Evolutionary conservation across 2,888 invertebrate genomes (phyloP).

Genomic region (Epistrophe eligans): DNA sequence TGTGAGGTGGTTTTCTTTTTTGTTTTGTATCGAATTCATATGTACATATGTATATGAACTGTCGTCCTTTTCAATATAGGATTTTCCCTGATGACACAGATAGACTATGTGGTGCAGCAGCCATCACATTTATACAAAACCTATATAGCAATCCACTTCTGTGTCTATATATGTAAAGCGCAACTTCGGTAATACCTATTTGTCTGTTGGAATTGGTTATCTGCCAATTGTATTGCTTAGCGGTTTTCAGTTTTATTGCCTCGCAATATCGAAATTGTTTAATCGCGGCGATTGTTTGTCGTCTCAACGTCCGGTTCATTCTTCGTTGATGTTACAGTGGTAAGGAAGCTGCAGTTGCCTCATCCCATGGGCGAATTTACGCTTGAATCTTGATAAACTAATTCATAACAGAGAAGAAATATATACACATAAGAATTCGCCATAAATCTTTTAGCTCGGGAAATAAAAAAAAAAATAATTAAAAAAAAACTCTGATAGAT

Average conservation of each 20-base stretch:
- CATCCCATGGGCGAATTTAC: background rate
- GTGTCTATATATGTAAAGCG: background rate
- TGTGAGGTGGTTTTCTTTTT: slow-evolving; percentile 1
- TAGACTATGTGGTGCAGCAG: slow-evolving; percentile 25
- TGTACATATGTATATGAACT: slow-evolving; percentile 34
- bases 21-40: slow-evolving; percentile 19
- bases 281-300: slow-evolving; percentile 68
- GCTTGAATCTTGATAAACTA: background rate
- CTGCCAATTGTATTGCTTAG: slow-evolving; percentile 75
- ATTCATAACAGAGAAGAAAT: background rate
- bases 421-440: no score
- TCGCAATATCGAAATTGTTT: slow-evolving; percentile 73
- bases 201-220: slow-evolving; percentile 68
- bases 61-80: slow-evolving; percentile 53
- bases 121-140: background rate
- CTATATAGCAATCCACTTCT: slow-evolving; percentile 6
- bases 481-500: no score
- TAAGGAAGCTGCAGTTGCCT: background rate
- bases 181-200: slow-evolving; percentile 35
- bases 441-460: no score
- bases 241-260: slow-evolving; percentile 73
- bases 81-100: slow-evolving; percentile 65
- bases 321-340: background rate
- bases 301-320: slow-evolving; percentile 49
- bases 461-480: no score